These are phyloP conservation scores for Phalacrocorax pelagicus DNA, from an alignment of 2,113 vertebrate species.

Conservation along the genomic window DNA sequence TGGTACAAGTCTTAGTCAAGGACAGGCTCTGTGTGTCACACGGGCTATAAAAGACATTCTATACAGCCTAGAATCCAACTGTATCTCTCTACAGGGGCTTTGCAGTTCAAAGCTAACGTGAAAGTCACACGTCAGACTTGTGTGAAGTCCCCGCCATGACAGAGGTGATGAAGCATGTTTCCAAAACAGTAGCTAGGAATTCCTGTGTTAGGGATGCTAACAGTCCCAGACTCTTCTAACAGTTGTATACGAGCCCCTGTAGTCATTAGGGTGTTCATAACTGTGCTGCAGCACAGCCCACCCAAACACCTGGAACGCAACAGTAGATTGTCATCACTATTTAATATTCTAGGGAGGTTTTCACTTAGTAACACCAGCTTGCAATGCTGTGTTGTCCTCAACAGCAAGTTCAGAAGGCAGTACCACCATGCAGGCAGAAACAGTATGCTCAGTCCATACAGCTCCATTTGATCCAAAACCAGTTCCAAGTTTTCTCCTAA, in stretches of 20 bases:
- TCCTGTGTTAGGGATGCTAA: background rate
- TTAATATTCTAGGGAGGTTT: background rate
- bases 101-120: background rate
- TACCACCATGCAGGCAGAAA: background rate
- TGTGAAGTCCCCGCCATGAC: background rate
- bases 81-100: background rate
- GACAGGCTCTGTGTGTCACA: background rate
- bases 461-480: background rate
- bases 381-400: background rate
- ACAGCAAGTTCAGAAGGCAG: background rate
- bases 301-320: background rate
- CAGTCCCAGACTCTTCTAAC: background rate
- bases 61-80: background rate
- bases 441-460: rapidly evolving
- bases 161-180: background rate
- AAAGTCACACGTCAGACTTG: background rate
- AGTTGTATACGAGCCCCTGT: background rate
- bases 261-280: background rate
- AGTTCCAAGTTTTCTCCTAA: background rate
- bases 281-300: background rate
- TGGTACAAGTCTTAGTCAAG: background rate
- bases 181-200: background rate
- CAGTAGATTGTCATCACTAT: background rate
- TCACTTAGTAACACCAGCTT: background rate
- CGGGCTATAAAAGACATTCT: background rate